A percentile compares a stretch with the other conserved stretches of the same genome.
These are phyloP conservation scores for Pollicipes pollicipes DNA, from an alignment of 1,140 invertebrate species.

Conservation along the genomic window DNA sequence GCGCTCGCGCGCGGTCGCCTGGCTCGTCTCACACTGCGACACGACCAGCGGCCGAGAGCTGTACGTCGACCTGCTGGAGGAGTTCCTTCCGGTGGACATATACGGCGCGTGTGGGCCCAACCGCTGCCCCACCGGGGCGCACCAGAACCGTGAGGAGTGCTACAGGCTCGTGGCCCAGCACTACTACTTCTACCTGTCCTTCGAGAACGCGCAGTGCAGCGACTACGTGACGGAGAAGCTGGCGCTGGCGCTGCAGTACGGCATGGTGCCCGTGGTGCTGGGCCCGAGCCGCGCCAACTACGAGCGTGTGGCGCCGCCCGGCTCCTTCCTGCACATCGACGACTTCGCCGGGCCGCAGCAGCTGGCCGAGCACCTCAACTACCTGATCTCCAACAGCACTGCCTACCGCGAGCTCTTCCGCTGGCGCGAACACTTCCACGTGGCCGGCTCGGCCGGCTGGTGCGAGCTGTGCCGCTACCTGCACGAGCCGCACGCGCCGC, in stretches of 20 bases:
- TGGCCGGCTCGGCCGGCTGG: background rate
- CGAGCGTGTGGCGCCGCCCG: conserved; percentile 25
- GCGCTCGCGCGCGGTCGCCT: conserved; percentile 26
- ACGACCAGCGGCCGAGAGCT: conserved; percentile 27
- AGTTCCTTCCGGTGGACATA: conserved; percentile 34
- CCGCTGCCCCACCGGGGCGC: conserved; percentile 12
- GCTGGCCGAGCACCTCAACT: conserved; percentile 26
- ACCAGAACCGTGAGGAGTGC: conserved; percentile 17
- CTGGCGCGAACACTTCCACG: conserved; percentile 21
- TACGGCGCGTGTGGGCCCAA: conserved; percentile 32
- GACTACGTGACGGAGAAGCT: conserved; percentile 33
- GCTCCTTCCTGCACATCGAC: conserved; percentile 33
- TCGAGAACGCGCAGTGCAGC: conserved; percentile 30
- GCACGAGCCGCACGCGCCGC: background rate
- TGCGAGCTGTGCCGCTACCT: background rate
- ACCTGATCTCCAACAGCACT: conserved; percentile 23
- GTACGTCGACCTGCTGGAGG: conserved; percentile 30
- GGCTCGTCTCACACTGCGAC: conserved; percentile 36
- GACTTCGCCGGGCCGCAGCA: conserved; percentile 27
- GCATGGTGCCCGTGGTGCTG: conserved; percentile 29
- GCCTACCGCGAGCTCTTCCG: conserved; percentile 27
- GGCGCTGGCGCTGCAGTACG: conserved; percentile 18
- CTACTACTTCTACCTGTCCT: conserved; percentile 29
- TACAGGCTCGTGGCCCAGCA: conserved; percentile 13
- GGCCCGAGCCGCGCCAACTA: conserved; percentile 32